phyloP scores from a whole-genome alignment of 2,797 vertebrate species.

The Basileuterus tristriatus region DNA sequence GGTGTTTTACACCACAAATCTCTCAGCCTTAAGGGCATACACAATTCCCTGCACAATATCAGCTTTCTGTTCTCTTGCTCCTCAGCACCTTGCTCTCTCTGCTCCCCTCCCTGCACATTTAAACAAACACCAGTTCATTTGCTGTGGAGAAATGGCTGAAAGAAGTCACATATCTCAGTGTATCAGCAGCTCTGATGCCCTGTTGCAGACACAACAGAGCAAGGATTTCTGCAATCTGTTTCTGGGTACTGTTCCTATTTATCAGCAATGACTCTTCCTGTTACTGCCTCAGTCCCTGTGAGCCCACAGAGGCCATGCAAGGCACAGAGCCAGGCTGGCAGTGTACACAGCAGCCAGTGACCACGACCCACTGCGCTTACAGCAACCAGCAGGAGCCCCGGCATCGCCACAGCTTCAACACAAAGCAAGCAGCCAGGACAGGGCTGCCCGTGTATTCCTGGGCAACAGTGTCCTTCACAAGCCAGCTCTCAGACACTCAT shows the following conservation, averaged over 20 bases:
- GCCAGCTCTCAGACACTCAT: accelerated
- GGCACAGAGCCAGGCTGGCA: neutral
- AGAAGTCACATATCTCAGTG: neutral
- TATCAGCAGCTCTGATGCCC: neutral
- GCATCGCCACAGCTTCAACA: neutral
- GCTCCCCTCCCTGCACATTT: neutral
- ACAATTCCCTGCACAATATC: neutral
- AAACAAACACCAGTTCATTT: neutral
- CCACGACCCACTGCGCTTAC: neutral
- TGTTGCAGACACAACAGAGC: neutral
- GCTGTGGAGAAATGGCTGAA: neutral
- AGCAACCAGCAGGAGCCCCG: neutral
- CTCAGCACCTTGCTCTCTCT: neutral
- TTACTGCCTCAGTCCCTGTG: neutral
- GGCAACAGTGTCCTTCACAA: neutral
- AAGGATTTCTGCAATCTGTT: neutral
- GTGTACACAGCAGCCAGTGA: neutral
- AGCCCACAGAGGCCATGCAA: neutral
- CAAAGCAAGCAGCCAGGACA: neutral
- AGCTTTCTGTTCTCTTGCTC: neutral
- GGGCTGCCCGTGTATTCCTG: accelerated
- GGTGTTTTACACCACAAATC: neutral
- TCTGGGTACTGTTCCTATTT: neutral
- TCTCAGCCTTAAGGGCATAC: neutral
- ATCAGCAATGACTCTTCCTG: neutral